Base-by-base conservation (phyloP, 2,888 invertebrate genomes). In the Apantesis nais region DNA sequence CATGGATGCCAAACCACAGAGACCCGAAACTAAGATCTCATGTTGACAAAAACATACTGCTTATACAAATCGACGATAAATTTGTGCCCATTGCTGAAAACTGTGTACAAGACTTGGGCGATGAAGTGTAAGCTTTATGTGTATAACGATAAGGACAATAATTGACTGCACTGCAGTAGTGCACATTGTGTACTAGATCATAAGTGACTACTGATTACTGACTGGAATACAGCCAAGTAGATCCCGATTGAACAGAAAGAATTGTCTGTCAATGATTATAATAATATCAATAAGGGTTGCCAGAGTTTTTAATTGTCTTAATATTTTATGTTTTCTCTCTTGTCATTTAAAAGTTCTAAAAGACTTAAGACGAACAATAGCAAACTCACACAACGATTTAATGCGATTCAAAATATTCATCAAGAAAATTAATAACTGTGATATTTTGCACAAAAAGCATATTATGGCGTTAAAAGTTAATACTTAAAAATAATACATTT, bases 41-140 rank as follows among this genome's bases (percentile, higher is more conserved):
- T 90, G 97, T 99, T 25, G 99, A 99, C 93, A 97, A 98, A 84
- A 98, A 97, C 67, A 98, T 99, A 73, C 96, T 99, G 29, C 96
- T 99, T 25, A 96, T 99, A n/a, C 98, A 98, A 92, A 98, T 99
- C 64, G 98, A 98, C 25, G 99, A 99, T 84, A 97, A 97, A 85
- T 99, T 97, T 92, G 99, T 99, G 74, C 99, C 99, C 25, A 98
- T 99, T 67, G 98, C 98, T 0, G 99, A 99, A 90, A 96, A 96
- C 85, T 99, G 99, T 74, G 97, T 99, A 11, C 97, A 97, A 77
- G 97, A 97, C 89, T 93, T 97, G 73, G 97, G 97, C 68, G 97
- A 97, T 70, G 97, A 97, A 89, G 96, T 96, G 22, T 94, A 85
- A 89, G 83, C 77, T 58, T 67, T 73, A 70, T 22, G 0, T 0